Percentiles rank a stretch among this genome's conserved stretches.
phyloP scores from a whole-genome alignment of 1,140 invertebrate genomes.

The Hyposmocoma kahamanoa region DNA sequence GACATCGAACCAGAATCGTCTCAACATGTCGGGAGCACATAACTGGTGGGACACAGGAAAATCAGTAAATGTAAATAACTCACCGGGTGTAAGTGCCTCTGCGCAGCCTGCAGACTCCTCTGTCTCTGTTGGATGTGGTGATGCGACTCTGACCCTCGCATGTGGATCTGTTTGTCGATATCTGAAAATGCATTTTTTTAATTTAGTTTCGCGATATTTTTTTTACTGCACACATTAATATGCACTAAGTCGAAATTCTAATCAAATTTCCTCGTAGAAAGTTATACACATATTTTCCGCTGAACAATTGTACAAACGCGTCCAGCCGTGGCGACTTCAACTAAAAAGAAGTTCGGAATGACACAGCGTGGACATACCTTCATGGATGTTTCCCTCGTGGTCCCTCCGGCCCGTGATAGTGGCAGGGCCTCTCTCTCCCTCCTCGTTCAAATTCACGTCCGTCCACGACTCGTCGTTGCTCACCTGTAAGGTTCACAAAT shows the following conservation, averaged over 20 bases:
- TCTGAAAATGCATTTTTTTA: constrained; percentile 30
- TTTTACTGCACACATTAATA: not conserved
- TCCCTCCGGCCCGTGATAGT: constrained; percentile 56
- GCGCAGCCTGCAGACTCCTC: constrained; percentile 47
- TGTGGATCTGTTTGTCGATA: constrained; percentile 61
- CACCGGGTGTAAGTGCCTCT: constrained; percentile 59
- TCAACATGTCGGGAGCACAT: too few species aligned
- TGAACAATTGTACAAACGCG: too few species aligned
- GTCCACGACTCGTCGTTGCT: constrained; percentile 90
- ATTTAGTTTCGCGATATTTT: not conserved
- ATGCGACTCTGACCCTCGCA: constrained; percentile 43
- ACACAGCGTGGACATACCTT: too few species aligned
- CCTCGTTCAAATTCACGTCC: constrained; percentile 92
- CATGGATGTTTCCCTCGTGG: constrained; percentile 74
- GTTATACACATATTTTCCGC: too few species aligned
- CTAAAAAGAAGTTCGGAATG: too few species aligned
- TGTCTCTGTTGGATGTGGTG: constrained; percentile 48
- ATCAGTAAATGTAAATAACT: too few species aligned
- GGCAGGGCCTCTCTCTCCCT: constrained; percentile 74
- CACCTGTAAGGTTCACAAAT: too few species aligned
- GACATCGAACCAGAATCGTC: too few species aligned
- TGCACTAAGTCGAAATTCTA: not conserved
- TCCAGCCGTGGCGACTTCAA: too few species aligned
- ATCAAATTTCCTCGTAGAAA: too few species aligned
- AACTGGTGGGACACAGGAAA: too few species aligned